phyloP scores from a whole-genome alignment of 2,888 invertebrate genomes.

The Nemotelus pantherinus region DNA sequence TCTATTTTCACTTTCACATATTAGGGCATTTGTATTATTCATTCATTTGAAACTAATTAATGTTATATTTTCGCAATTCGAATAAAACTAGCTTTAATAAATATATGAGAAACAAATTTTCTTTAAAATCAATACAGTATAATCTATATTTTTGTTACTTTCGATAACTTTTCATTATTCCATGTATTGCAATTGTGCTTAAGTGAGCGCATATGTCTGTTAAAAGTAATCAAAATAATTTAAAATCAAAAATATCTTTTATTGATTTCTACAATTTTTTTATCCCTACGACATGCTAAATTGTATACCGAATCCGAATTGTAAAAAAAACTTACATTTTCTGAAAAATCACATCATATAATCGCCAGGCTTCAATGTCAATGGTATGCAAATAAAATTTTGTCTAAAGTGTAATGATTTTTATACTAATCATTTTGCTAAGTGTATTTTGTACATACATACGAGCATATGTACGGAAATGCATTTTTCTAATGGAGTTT shows the following conservation, averaged over 20 bases:
- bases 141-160: too few relatives aligned
- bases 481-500: too few relatives aligned
- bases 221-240: slow-evolving; percentile 15
- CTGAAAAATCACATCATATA: slow-evolving; percentile 35
- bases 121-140: too few relatives aligned
- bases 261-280: slow-evolving; percentile 16
- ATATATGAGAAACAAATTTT: too few relatives aligned
- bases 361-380: slow-evolving; percentile 50
- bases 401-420: not conserved
- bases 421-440: slow-evolving; percentile 16
- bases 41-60: too few relatives aligned
- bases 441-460: not conserved
- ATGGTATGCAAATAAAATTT: slow-evolving; percentile 49
- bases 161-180: too few relatives aligned
- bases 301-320: slow-evolving; percentile 35
- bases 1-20: too few relatives aligned
- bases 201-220: not conserved
- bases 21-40: too few relatives aligned
- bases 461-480: too few relatives aligned
- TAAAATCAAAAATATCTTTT: slow-evolving; percentile 20
- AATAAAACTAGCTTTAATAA: too few relatives aligned
- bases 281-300: slow-evolving; percentile 21
- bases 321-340: not conserved
- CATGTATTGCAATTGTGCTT: not conserved
- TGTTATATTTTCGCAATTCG: too few relatives aligned